phyloP scores from a whole-genome alignment of 2,888 invertebrate species.

The Aphrophora alni region DNA sequence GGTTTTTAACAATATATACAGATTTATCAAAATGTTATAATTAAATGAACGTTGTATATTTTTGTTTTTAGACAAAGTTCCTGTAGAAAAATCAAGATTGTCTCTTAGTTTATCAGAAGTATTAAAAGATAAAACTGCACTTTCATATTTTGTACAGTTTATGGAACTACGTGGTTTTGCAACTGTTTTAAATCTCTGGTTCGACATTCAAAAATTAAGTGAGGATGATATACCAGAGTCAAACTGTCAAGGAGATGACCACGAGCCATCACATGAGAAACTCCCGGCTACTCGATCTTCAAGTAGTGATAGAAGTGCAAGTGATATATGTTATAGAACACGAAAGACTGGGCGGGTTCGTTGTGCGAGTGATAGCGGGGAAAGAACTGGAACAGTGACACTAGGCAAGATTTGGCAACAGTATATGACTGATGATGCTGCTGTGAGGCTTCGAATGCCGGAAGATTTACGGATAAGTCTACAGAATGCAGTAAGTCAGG shows the following conservation, averaged over 20 bases:
- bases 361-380: background rate
- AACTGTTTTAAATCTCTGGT: conserved; percentile 74
- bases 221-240: background rate
- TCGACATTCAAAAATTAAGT: conserved; percentile 71
- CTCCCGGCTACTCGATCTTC: background rate
- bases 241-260: background rate
- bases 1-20: no score
- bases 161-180: conserved; percentile 77
- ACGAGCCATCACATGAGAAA: background rate
- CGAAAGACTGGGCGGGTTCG: background rate
- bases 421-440: conserved; percentile 44
- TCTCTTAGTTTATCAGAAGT: conserved; percentile 78
- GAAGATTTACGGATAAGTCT: conserved; percentile 42
- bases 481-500: conserved; percentile 16
- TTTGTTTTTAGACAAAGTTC: conserved; percentile 31
- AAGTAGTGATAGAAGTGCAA: conserved; percentile 20
- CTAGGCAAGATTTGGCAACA: conserved; percentile 19
- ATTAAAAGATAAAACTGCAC: conserved; percentile 76
- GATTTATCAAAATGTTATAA: background rate
- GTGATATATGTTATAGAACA: conserved; percentile 3
- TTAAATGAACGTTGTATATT: background rate
- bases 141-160: conserved; percentile 85
- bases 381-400: background rate
- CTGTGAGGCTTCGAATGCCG: conserved; percentile 38
- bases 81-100: conserved; percentile 63